These are phyloP conservation scores for Hylaeus volcanicus DNA, from an alignment of 1,140 invertebrate genomes.

Conservation along the genomic window DNA sequence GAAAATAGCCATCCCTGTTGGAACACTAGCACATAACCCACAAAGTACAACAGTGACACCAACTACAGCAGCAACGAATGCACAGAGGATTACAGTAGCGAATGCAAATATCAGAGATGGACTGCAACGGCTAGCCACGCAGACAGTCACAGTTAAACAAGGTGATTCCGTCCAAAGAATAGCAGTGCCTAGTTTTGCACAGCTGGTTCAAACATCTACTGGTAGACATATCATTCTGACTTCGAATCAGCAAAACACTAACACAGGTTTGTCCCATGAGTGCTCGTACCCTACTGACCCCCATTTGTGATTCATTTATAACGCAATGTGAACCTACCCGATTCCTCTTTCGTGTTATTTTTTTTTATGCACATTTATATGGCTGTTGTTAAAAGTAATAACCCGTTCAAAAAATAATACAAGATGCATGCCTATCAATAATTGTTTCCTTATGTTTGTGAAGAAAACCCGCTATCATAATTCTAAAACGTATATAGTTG, in stretches of 20 bases:
- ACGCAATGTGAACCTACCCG: not conserved
- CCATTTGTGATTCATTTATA: slow-evolving; percentile 8
- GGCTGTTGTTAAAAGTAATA: slow-evolving; percentile 9
- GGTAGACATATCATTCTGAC: slow-evolving; percentile 86
- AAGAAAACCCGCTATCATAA: not conserved
- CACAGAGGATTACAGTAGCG: slow-evolving; percentile 78
- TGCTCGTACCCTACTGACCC: slow-evolving; percentile 36
- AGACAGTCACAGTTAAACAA: slow-evolving; percentile 77
- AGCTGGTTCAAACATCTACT: slow-evolving; percentile 86
- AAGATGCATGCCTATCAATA: slow-evolving; percentile 45
- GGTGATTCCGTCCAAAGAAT: slow-evolving; percentile 80
- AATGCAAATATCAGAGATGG: slow-evolving; percentile 75
- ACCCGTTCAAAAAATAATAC: slow-evolving; percentile 7
- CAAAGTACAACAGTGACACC: slow-evolving; percentile 72
- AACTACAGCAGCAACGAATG: slow-evolving; percentile 70
- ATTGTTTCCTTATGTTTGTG: slow-evolving; percentile 1
- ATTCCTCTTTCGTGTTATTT: slow-evolving; percentile 18
- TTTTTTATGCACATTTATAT: slow-evolving; percentile 1
- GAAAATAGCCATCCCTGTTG: slow-evolving; percentile 79
- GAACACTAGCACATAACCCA: slow-evolving; percentile 75
- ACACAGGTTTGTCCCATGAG: slow-evolving; percentile 70
- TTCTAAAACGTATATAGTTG: not conserved
- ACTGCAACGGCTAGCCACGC: slow-evolving; percentile 72
- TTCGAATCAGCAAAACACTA: slow-evolving; percentile 77
- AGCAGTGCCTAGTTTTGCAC: slow-evolving; percentile 82